Percentiles rank a stretch among this genome's conserved stretches.
These are phyloP conservation scores for Leptobrachium ailaonicum DNA, from an alignment of 2,113 vertebrate species.

Conservation along the genomic window DNA sequence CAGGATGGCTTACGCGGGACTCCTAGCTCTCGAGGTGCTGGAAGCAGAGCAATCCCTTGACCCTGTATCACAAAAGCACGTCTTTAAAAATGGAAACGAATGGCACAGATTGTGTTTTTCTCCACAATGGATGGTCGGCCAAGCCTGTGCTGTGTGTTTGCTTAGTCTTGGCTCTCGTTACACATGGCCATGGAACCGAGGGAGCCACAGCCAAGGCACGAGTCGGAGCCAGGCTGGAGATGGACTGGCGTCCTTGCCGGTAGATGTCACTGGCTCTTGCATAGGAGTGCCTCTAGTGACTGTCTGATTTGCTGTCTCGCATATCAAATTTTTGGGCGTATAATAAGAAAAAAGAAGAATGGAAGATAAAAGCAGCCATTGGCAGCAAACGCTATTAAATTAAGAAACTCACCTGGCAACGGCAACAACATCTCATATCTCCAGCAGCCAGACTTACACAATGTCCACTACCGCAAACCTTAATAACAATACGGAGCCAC, in stretches of 20 bases:
- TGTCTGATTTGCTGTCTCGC: no score
- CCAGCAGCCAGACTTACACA: no score
- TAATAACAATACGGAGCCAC: no score
- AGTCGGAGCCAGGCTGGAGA: constrained; percentile 4
- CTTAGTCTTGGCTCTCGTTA: constrained; percentile 30
- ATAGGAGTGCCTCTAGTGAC: background rate
- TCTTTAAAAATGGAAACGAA: constrained; percentile 31
- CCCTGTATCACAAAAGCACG: constrained; percentile 9
- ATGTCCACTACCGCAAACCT: no score
- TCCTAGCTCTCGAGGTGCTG: constrained; percentile 13
- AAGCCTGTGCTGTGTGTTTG: constrained; percentile 27
- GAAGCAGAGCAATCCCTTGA: constrained; percentile 24
- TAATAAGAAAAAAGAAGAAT: no score
- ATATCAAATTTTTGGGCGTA: no score
- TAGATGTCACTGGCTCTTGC: constrained; percentile 33
- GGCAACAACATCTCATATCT: no score
- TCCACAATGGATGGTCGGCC: constrained; percentile 25
- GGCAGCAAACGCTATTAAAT: no score
- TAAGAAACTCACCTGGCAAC: no score
- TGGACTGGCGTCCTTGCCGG: background rate
- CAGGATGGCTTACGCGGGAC: constrained; percentile 30
- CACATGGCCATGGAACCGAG: constrained; percentile 18
- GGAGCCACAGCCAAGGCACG: constrained; percentile 24
- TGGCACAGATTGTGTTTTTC: constrained; percentile 38
- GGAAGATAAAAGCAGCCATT: no score